These are phyloP conservation scores for Saguinus imperator DNA, from an alignment of 2,113 vertebrate genomes.

Conservation along the genomic window DNA sequence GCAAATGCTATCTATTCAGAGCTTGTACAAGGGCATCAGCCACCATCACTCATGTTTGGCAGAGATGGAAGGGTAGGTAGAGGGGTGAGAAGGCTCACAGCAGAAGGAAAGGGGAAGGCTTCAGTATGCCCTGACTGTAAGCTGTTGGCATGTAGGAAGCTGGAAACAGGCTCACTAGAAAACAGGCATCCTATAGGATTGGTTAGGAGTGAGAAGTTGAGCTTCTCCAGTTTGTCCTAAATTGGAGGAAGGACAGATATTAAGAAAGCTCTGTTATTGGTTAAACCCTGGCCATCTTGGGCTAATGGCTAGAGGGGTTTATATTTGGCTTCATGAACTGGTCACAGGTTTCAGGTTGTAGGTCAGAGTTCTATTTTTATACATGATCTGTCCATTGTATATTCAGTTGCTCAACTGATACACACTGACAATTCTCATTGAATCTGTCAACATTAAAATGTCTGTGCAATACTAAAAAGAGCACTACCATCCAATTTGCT, in stretches of 20 bases:
- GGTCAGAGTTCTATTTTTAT: not conserved
- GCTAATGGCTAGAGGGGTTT: not conserved
- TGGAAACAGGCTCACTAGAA: not conserved
- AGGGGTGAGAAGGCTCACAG: rapidly evolving
- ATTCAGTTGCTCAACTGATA: not conserved
- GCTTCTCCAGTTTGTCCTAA: not conserved
- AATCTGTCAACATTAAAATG: not conserved
- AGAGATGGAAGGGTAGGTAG: not conserved
- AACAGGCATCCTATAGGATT: rapidly evolving
- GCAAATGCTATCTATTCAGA: not conserved
- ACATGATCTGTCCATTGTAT: too few species aligned
- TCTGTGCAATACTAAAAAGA: not conserved
- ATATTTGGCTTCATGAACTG: not conserved
- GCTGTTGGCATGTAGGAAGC: too few species aligned
- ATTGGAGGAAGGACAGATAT: not conserved
- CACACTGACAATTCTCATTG: not conserved
- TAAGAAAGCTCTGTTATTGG: not conserved
- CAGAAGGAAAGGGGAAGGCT: rapidly evolving
- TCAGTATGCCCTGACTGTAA: not conserved
- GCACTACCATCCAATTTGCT: not conserved
- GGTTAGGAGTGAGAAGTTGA: not conserved
- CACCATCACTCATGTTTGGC: not conserved
- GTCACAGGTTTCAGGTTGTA: not conserved
- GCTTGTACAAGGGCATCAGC: not conserved
- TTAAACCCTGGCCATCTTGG: not conserved